Evolutionary conservation across 2,113 vertebrate genomes (phyloP).

Genomic region (Meleagris gallopavo): DNA sequence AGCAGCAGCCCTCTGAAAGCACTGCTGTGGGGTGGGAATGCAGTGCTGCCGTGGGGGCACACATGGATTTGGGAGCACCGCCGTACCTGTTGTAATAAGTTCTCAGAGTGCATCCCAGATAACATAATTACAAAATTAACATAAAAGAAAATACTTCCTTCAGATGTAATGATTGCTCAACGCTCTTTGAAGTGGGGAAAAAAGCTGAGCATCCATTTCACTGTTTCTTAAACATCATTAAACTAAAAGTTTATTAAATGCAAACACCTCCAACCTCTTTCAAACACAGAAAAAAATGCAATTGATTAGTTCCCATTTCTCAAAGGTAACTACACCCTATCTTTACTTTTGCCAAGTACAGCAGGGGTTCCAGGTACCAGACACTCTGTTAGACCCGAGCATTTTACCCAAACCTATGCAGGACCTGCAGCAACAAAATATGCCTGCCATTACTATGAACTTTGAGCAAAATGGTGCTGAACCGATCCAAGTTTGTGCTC

Average conservation of each 20-base stretch:
- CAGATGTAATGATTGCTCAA: slow-evolving; percentile 45
- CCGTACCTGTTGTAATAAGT: neutral
- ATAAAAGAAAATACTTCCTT: slow-evolving; percentile 55
- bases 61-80: neutral
- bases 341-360: neutral
- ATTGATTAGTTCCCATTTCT: neutral
- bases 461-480: neutral
- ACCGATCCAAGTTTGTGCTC: neutral
- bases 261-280: slow-evolving; percentile 10
- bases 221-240: slow-evolving; percentile 49
- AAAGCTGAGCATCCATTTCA: slow-evolving; percentile 26
- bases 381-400: neutral
- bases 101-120: neutral
- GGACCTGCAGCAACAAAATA: neutral
- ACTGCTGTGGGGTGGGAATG: neutral
- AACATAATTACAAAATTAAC: slow-evolving; percentile 65
- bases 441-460: neutral
- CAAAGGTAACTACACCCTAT: neutral
- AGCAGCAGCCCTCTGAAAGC: neutral
- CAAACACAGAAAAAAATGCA: neutral
- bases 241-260: slow-evolving; percentile 42
- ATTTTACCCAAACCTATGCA: neutral
- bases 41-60: no score
- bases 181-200: slow-evolving; percentile 50
- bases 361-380: neutral